Evolutionary conservation across 2,113 vertebrate species (phyloP).

Genomic region (Rhea pennata): DNA sequence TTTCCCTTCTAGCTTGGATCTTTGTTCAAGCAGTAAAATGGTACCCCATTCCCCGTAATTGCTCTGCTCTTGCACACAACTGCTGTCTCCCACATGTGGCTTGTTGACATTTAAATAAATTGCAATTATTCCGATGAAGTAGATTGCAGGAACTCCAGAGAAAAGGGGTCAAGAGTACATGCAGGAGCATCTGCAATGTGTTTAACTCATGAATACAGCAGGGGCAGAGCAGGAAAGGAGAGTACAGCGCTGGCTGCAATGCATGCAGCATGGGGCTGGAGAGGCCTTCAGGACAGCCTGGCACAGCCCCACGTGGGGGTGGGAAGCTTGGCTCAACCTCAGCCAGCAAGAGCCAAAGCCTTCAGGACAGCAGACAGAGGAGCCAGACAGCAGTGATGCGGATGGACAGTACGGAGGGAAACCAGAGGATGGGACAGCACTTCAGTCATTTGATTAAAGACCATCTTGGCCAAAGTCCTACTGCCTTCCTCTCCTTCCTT

Average conservation of each 20-base stretch:
- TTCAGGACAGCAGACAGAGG: not conserved
- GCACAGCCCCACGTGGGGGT: accelerated
- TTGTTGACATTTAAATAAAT: conserved; percentile 77
- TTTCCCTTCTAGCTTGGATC: conserved; percentile 6
- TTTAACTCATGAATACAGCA: not conserved
- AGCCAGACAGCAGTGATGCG: not conserved
- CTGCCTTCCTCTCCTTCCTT: not conserved
- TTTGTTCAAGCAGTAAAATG: conserved; percentile 47
- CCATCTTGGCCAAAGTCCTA: not conserved
- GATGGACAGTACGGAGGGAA: not conserved
- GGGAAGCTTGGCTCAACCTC: not conserved
- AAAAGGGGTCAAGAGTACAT: conserved; percentile 8
- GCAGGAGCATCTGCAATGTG: conserved; percentile 28
- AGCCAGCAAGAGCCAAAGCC: not conserved
- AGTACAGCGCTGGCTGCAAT: accelerated
- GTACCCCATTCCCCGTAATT: conserved; percentile 59
- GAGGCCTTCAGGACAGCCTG: not conserved
- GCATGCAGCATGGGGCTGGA: not conserved
- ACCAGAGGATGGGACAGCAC: not conserved
- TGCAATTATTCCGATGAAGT: conserved; percentile 62
- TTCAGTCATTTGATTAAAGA: not conserved
- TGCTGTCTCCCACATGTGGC: conserved; percentile 47
- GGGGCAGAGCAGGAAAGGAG: not conserved
- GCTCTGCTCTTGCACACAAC: conserved; percentile 57
- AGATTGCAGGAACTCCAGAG: conserved; percentile 39